Evolutionary conservation across 1,140 invertebrate species (phyloP), one percentile per base, ranked within the genome.

Genomic region (Euschistus heros): DNA sequence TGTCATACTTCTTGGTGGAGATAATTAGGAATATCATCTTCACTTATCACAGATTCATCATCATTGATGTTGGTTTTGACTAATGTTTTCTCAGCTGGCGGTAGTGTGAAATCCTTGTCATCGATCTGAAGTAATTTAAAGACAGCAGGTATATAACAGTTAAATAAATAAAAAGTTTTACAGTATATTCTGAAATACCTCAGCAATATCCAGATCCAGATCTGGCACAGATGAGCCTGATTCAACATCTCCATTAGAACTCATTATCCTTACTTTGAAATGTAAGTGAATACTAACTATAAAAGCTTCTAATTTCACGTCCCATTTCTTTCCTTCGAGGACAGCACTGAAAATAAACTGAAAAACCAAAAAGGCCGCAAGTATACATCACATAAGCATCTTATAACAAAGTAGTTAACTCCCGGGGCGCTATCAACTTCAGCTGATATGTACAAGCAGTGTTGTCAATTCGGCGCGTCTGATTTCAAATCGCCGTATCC

Each of bases 31-130:
- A 67, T 74, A 64, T 66, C 80, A 70, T 82, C 79, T 69, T 82
- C 84, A 69, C 81, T 83, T 69, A 81, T 78, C 68, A 80, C 78
- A 67, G 77, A 77, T 73, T 76, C 81, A 60, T 81, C 81, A 66
- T 86, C 84, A 71, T 90, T 89, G 76, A 87, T 90, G 42, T 94
- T 76, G 71, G 92, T 89, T 72, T 88, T 91, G 74, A 93, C 91
- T n/a, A 93, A 76, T 0, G 90, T 87, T 72, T 84, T 81, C 62
- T 84, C 84, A 62, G 90, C 81, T 47, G 84, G 80, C 60, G 91
- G 90, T 72, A 92, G 86, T 68, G 88, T 85, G 78, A 88, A 92
- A 75, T 92, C 89, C 26, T 81, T 80, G 78, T 91, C 89, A 77
- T 92, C 88, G 67, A 91, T 76, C 86, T 83, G 63, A 47, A 79